These are phyloP conservation scores for Drosophila watanabei DNA, from an alignment of 1,140 invertebrate species.

Conservation along the genomic window DNA sequence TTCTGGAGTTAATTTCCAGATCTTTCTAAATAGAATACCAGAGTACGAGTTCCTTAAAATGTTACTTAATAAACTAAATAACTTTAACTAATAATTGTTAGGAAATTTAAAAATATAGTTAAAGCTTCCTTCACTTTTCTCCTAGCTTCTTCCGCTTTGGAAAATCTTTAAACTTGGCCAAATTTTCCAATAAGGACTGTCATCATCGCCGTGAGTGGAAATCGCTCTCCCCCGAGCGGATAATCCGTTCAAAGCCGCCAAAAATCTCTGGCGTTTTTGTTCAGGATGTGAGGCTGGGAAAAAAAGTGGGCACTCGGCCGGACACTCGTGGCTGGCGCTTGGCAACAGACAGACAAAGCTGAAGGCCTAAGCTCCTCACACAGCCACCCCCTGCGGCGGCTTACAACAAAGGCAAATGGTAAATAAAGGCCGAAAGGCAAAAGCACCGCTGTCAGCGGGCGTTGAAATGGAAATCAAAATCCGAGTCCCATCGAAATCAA, in stretches of 20 bases:
- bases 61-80: background rate
- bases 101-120: background rate
- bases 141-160: background rate
- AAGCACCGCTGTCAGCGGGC: conserved; percentile 53
- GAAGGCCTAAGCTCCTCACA: conserved; percentile 52
- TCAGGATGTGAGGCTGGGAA: conserved; percentile 17
- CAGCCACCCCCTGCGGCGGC: conserved; percentile 25
- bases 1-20: no score
- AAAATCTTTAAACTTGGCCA: conserved; percentile 20
- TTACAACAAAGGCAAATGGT: conserved; percentile 65
- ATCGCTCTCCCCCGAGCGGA: conserved; percentile 48
- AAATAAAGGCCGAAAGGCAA: conserved; percentile 62
- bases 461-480: conserved; percentile 72
- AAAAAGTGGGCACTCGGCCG: conserved; percentile 10
- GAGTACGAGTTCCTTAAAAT: background rate
- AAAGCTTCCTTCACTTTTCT: background rate
- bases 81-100: background rate
- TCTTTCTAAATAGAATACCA: no score
- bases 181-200: conserved; percentile 14
- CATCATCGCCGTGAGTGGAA: conserved; percentile 19
- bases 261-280: conserved; percentile 68
- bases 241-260: conserved; percentile 80
- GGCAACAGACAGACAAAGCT: conserved; percentile 62
- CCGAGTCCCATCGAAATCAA: conserved; percentile 67
- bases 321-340: conserved; percentile 60